Evolutionary conservation across 2,113 vertebrate genomes (phyloP).

Genomic region (Urocynchramus pylzowi): DNA sequence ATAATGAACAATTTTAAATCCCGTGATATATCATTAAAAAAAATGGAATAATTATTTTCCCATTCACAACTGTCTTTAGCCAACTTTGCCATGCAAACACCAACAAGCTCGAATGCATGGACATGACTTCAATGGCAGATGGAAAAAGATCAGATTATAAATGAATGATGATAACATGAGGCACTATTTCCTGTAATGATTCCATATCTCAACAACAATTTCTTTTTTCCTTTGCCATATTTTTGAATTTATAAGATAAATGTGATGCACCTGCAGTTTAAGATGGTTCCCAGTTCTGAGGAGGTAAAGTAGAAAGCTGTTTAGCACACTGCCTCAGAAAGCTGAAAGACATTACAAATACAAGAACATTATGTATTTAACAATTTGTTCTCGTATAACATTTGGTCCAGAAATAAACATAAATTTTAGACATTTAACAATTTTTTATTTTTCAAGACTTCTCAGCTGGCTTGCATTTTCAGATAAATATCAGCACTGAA

Average conservation of each 20-base stretch:
- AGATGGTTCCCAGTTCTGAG: conserved; percentile 13
- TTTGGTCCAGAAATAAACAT: conserved; percentile 17
- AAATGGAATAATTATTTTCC: neutral
- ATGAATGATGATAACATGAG: neutral
- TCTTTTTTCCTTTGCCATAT: neutral
- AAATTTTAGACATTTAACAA: conserved; percentile 53
- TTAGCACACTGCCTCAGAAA: conserved; percentile 20
- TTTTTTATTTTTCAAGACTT: conserved; percentile 23
- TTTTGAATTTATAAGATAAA: neutral
- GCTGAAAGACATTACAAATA: conserved; percentile 35
- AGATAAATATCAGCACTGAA: conserved; percentile 61
- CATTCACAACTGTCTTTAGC: neutral
- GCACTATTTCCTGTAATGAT: conserved; percentile 4
- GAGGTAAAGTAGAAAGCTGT: neutral
- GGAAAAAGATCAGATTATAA: neutral
- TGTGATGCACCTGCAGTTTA: conserved; percentile 46
- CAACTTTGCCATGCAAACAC: neutral
- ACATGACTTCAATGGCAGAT: neutral
- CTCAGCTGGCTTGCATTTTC: conserved; percentile 48
- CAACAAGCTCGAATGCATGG: neutral
- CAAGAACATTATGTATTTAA: conserved; percentile 54
- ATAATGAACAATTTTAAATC: neutral
- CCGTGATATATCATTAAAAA: neutral
- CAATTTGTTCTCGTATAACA: conserved; percentile 34
- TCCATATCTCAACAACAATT: neutral